phyloP scores from a whole-genome alignment of 2,797 vertebrate genomes.

The Hoplostethus mediterraneus region DNA sequence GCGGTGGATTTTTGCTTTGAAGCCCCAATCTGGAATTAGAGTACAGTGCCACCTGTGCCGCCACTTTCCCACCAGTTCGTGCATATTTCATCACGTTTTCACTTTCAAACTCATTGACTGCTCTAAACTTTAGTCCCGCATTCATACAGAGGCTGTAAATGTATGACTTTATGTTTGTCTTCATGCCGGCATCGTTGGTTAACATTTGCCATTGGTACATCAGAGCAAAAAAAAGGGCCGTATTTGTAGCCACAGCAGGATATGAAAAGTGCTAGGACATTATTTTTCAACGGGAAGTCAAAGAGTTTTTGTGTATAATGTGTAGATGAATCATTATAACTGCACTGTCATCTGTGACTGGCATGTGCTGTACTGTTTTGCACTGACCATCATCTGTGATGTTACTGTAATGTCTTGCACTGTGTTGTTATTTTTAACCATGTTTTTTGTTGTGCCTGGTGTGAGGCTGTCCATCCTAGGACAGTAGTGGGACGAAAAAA shows the following conservation, averaged over 20 bases:
- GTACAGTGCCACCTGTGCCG: conserved; percentile 25
- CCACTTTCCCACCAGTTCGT: conserved; percentile 35
- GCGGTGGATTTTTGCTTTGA: conserved; percentile 10
- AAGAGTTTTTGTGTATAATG: too few species aligned
- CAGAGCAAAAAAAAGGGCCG: conserved; percentile 8
- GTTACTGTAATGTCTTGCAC: too few species aligned
- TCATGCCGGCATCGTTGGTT: background rate
- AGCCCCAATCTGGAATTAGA: conserved; percentile 7
- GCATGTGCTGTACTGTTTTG: too few species aligned
- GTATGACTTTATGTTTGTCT: background rate
- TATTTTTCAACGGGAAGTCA: background rate
- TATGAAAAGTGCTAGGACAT: background rate
- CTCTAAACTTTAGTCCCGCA: too few species aligned
- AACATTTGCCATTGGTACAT: background rate
- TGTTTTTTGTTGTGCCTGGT: too few species aligned
- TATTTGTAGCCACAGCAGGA: conserved; percentile 2
- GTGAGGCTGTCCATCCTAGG: too few species aligned
- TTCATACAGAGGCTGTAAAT: too few species aligned
- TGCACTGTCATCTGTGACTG: too few species aligned
- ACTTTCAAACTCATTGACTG: conserved; percentile 21
- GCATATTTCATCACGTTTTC: conserved; percentile 54
- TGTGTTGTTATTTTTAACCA: too few species aligned
- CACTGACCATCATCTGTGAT: too few species aligned
- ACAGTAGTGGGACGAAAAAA: too few species aligned
- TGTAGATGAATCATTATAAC: too few species aligned